phyloP scores from a whole-genome alignment of 2,113 vertebrate species.

The Callionymus lyra region DNA sequence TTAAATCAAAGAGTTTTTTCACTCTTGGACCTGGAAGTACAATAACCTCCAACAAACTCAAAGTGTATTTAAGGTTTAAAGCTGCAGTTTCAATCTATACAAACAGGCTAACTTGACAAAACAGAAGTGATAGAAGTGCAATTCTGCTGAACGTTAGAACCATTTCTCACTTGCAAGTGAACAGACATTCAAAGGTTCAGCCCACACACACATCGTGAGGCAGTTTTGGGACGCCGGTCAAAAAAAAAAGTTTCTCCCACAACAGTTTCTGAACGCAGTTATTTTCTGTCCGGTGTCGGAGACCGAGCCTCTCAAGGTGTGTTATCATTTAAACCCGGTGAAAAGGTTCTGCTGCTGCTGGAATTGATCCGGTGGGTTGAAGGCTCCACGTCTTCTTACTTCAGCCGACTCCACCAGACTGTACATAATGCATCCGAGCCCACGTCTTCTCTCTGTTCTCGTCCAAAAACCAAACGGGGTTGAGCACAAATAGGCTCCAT shows the following conservation, averaged over 20 bases:
- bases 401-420: slow-evolving; percentile 45
- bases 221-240: slow-evolving; percentile 43
- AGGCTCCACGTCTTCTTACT: slow-evolving; percentile 49
- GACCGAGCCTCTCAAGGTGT: slow-evolving; percentile 57
- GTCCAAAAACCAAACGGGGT: slow-evolving; percentile 42
- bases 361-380: slow-evolving; percentile 59
- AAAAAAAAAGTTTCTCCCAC: slow-evolving; percentile 46
- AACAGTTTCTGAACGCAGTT: slow-evolving; percentile 37
- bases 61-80: too few species aligned
- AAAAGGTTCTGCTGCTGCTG: slow-evolving; percentile 35
- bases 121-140: too few species aligned
- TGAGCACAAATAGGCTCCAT: slow-evolving; percentile 45
- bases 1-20: too few species aligned
- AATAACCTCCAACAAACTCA: too few species aligned
- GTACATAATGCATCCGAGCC: slow-evolving; percentile 43
- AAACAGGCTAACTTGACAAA: too few species aligned
- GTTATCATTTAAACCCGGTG: slow-evolving; percentile 51
- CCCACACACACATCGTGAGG: slow-evolving; percentile 39
- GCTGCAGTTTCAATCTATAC: too few species aligned
- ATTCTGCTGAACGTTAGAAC: background rate
- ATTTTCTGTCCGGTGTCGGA: slow-evolving; percentile 52
- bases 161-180: slow-evolving; percentile 14
- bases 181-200: slow-evolving; percentile 34
- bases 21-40: too few species aligned
- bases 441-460: slow-evolving; percentile 58